Evolutionary conservation across 2,113 vertebrate genomes (phyloP).

Genomic region (Chionodraco myersi): DNA sequence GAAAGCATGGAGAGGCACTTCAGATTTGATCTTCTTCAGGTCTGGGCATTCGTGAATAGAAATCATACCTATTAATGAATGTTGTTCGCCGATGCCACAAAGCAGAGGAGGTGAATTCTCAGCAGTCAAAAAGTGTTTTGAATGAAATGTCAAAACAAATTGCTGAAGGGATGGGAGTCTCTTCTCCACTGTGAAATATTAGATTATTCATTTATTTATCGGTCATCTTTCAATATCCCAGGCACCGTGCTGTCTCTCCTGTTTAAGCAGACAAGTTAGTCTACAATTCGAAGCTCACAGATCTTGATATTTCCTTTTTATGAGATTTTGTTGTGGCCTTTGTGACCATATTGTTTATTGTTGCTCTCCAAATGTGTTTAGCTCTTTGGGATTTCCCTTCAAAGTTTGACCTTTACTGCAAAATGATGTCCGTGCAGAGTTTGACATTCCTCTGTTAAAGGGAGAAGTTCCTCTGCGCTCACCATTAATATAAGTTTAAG

Average conservation of each 20-base stretch:
- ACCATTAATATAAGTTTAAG: not conserved
- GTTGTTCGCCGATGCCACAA: not conserved
- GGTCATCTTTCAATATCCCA: not conserved
- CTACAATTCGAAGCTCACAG: not conserved
- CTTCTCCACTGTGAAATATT: constrained; percentile 12
- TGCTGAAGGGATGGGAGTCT: not conserved
- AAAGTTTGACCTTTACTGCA: not conserved
- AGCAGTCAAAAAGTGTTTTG: not conserved
- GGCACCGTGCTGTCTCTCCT: not conserved
- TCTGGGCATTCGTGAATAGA: constrained; percentile 13
- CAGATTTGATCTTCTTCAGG: constrained; percentile 1
- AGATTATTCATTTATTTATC: not conserved
- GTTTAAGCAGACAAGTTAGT: not conserved
- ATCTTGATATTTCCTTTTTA: not conserved
- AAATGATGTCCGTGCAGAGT: not conserved
- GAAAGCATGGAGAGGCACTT: not conserved
- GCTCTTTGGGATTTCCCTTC: not conserved
- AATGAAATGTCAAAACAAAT: constrained; percentile 5
- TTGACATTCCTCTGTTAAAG: not conserved
- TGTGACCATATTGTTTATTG: not conserved
- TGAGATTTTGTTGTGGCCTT: not conserved
- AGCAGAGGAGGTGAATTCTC: not conserved
- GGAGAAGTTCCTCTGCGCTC: not conserved
- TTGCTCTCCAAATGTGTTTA: not conserved
- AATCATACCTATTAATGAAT: constrained; percentile 32